Base-by-base conservation (phyloP, 2,797 vertebrate species). In the Sebastes vulpes region DNA sequence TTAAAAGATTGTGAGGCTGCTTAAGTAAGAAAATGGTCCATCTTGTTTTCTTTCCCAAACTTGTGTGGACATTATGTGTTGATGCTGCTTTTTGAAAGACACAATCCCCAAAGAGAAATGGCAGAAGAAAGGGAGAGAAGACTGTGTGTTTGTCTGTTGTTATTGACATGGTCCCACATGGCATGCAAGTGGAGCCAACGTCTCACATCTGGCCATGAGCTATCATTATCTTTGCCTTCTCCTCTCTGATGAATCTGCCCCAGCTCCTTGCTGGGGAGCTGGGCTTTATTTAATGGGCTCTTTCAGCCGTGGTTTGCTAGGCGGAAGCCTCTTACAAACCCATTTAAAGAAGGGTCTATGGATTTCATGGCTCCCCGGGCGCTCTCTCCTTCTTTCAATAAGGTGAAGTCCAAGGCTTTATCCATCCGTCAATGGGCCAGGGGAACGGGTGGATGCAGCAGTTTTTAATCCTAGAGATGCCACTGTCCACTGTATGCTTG, bases 321-420 rank as follows among this genome's bases (percentile, higher is more conserved):
- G 86, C 93, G 65, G 92, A 95, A 95, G 93, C 95, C 95, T 95
- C 93, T 95, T 95, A 94, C 94, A 95, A 95, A 96, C 94, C 93
- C 95, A 95, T 96, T 96, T 96, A 93, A 94, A 93, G 93, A 88
- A 92, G 89, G 93, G 94, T 95, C 95, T 92, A 94, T 94, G 93
- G 95, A 95, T 95, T 96, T 95, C 95, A 96, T 95, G 94, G 94
- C 93, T 95, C 95, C 96, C 95, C 86, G 82, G 94, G 94, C 94
- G 64, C 91, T 92, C 91, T 92, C 93, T 93, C 86, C 92, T 94
- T 90, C 89, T 95, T 95, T 95, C 95, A 95, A 95, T 94, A 95
- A 95, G 93, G 93, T 94, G 87, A 93, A 94, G 94, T 95, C 95
- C 94, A 95, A 95, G 95, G 96, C 92, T 96, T 94, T 95, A 94